Conservation (phyloP, 2,797 vertebrate genomes). For the Myotis daubentonii region DNA sequence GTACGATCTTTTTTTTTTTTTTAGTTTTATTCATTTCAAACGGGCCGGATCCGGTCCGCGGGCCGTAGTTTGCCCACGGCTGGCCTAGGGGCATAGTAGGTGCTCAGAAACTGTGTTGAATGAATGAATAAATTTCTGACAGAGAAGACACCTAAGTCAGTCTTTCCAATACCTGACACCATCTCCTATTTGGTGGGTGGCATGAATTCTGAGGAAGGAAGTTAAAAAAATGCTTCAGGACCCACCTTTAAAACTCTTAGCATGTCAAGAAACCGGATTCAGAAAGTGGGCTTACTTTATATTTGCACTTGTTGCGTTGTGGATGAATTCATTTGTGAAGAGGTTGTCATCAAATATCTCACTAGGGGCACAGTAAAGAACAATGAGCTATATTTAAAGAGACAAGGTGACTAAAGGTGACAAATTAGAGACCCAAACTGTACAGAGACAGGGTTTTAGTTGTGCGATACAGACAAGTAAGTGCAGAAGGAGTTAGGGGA, state of each 20-base stretch:
- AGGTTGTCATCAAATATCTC: background rate
- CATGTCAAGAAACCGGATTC: background rate
- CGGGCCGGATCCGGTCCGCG: too few relatives aligned
- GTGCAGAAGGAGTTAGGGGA: background rate
- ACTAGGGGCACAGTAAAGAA: background rate
- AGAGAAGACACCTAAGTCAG: background rate
- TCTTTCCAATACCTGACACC: background rate
- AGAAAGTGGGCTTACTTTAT: background rate
- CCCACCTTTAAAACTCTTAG: constrained; percentile 11
- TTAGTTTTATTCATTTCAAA: too few relatives aligned
- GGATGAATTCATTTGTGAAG: background rate
- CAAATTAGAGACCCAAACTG: constrained; percentile 7
- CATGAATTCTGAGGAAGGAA: background rate
- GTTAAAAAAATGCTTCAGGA: background rate
- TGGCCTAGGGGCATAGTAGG: background rate
- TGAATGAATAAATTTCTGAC: constrained; percentile 4
- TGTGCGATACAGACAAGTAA: background rate
- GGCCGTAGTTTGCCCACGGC: too few relatives aligned
- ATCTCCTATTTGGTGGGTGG: background rate
- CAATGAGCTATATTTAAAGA: background rate
- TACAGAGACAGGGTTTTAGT: constrained; percentile 3
- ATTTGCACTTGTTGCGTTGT: background rate
- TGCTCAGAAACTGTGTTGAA: background rate
- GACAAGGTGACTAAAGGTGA: background rate
- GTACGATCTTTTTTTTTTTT: too few relatives aligned